phyloP scores from a whole-genome alignment of 2,113 vertebrate species.

The Ginglymostoma cirratum region DNA sequence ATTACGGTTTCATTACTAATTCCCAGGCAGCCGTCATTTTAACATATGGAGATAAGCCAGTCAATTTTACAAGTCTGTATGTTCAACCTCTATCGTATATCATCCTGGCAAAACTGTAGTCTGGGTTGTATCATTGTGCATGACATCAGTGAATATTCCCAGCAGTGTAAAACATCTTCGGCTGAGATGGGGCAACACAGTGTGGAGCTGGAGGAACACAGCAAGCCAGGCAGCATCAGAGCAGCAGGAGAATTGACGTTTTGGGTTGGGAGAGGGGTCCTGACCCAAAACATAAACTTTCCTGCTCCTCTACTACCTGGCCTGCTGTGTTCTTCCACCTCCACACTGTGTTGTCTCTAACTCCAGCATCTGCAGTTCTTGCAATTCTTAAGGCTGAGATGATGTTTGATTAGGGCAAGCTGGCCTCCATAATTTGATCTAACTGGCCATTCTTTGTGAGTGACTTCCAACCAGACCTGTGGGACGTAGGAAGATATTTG shows the following conservation, averaged over 20 bases:
- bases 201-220: no score
- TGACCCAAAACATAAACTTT: no score
- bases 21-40: neutral
- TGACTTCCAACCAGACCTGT: neutral
- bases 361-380: no score
- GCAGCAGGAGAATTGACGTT: no score
- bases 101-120: neutral
- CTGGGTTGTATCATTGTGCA: neutral
- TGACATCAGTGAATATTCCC: neutral
- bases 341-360: no score
- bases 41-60: neutral
- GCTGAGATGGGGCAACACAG: no score
- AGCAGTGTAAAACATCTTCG: neutral
- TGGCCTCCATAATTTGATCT: neutral
- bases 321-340: no score
- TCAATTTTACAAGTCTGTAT: neutral
- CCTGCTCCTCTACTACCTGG: no score
- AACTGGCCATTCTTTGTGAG: neutral
- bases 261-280: no score
- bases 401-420: neutral
- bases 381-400: neutral
- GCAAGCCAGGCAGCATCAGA: no score
- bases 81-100: neutral
- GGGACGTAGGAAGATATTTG: no score
- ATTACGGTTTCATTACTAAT: neutral